These are phyloP conservation scores for Emydoidea blandingii DNA, from an alignment of 2,797 vertebrate genomes.

Conservation along the genomic window DNA sequence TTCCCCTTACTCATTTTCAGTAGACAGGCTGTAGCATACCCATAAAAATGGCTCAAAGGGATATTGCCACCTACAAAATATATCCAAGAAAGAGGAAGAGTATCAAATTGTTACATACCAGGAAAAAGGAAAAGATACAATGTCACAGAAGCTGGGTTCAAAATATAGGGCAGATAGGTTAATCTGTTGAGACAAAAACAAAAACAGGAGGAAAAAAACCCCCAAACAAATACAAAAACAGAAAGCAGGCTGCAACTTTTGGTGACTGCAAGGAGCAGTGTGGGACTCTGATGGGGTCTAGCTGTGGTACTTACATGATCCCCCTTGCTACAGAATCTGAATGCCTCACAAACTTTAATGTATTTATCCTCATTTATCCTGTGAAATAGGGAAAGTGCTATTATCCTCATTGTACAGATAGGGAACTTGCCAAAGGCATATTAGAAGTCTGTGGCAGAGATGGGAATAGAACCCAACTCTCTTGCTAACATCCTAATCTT, in stretches of 20 bases:
- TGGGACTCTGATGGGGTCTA: background rate
- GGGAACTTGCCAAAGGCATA: background rate
- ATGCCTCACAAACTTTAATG: background rate
- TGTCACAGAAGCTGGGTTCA: background rate
- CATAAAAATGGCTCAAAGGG: constrained; percentile 12
- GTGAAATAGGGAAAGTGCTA: background rate
- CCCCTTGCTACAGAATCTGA: background rate
- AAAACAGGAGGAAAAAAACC: background rate
- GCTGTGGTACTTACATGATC: background rate
- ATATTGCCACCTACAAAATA: constrained; percentile 25
- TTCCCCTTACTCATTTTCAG: background rate
- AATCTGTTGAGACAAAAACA: background rate
- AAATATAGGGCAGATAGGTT: background rate
- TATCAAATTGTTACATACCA: constrained; percentile 20
- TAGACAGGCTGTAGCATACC: constrained; percentile 3
- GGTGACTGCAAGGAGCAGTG: background rate
- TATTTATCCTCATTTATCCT: background rate
- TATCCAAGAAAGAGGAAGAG: background rate
- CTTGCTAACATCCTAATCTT: background rate
- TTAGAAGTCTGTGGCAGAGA: background rate
- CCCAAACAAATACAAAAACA: background rate
- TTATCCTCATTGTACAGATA: background rate
- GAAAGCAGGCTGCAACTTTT: background rate
- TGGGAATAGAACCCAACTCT: background rate
- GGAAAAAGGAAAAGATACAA: constrained; percentile 5